Conservation (phyloP, 1,140 invertebrate genomes). For the Atta cephalotes region DNA sequence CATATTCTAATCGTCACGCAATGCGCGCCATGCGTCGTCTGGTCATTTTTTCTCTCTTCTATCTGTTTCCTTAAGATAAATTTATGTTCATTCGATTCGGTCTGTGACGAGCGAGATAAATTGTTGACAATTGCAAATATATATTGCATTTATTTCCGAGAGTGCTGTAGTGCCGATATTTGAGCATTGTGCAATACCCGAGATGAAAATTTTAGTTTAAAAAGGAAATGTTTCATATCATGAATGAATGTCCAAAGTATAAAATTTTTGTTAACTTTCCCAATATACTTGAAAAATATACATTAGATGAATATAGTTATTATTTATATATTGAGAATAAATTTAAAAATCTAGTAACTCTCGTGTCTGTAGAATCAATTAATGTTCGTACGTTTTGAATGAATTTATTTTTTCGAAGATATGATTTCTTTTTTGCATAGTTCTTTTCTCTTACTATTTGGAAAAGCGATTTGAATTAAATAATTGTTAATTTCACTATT, state of each 20-base stretch:
- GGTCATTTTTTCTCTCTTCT: neutral
- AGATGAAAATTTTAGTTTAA: slow-evolving; percentile 11
- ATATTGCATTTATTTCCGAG: slow-evolving; percentile 1
- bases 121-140: slow-evolving; percentile 23
- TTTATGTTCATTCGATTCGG: slow-evolving; percentile 34
- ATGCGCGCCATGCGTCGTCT: slow-evolving; percentile 1
- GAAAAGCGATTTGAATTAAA: neutral
- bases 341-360: too few species aligned
- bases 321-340: too few species aligned
- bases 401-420: neutral
- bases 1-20: slow-evolving; percentile 43
- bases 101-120: slow-evolving; percentile 11
- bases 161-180: neutral
- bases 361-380: neutral
- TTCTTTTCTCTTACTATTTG: neutral
- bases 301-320: neutral
- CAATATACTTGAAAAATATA: neutral
- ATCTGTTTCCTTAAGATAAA: slow-evolving; percentile 48
- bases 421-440: neutral
- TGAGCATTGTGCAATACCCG: too few species aligned
- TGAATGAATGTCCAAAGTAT: neutral
- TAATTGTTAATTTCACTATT: neutral
- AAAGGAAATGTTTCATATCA: neutral
- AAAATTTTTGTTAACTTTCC: neutral
- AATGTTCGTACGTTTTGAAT: neutral